Base-by-base conservation (phyloP, 2,888 invertebrate species). In the Chloroclysta siterata region DNA sequence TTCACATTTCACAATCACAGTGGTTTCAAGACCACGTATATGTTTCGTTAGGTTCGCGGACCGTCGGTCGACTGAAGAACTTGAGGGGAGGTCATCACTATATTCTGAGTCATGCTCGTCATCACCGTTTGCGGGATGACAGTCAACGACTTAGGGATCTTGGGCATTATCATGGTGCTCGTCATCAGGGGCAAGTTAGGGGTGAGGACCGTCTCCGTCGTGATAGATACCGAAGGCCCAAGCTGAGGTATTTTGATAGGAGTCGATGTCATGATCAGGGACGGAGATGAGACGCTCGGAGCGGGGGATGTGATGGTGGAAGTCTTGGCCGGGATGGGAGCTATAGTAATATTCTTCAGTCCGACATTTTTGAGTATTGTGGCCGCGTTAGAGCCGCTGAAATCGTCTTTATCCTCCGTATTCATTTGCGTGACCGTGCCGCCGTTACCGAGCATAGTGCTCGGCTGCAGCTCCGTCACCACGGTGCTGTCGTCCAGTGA, bases 71-170 rank as follows among this genome's bases (percentile, higher is more conserved):
- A 47, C 33, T 66, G 65, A n/a, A 71, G 53, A 39, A 64, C 74
- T 33, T 72, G 78, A 10, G 78, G 69, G 10, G 78, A 65, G 58
- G 39, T 65, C 61, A 42, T 65, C 61, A 68, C 60, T 11, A 67
- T 51, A 57, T 71, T 47, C 17, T 70, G 63, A 0, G 69, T 72
- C 22, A 75, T 59, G 8, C 55, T 66, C 4, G 79, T 36, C 41
- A 79, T 70, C 13, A 83, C 73, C 5, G 83, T 81, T 68, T 97
- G 96, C 11, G 96, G 96, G 77, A 97, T 97, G 58, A 97, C 96
- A 0, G 97, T 97, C 72, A 97, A 83, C 1, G 96, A 96, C 83
- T 96, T 96, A 33, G 97, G 97, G 80, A 97, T 96, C 86, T 96
- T 96, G 53, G 97, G 96, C 91, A 97, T 89, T 58, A 95, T 88